Percentiles rank a stretch among this genome's conserved stretches.
Evolutionary conservation across 2,888 invertebrate genomes (phyloP).

Genomic region (Lordiphosa andalusiaca): DNA sequence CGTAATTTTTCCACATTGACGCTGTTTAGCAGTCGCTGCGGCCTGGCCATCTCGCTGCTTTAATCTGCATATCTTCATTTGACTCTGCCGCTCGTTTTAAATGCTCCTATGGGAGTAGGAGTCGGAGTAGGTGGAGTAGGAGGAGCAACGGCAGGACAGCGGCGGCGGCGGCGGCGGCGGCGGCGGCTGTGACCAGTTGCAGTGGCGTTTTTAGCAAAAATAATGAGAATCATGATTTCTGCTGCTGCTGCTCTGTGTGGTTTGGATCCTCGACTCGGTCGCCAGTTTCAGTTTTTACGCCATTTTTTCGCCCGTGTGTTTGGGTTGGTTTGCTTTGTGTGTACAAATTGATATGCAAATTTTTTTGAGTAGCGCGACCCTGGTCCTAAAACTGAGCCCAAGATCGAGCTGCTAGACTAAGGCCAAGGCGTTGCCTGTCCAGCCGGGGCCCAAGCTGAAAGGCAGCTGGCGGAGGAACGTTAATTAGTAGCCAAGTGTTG

Average conservation of each 20-base stretch:
- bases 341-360: slow-evolving; percentile 76
- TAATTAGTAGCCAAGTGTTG: slow-evolving; percentile 62
- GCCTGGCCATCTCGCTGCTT: slow-evolving; percentile 63
- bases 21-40: slow-evolving; percentile 45
- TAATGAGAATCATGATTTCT: slow-evolving; percentile 79
- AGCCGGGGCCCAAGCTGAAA: slow-evolving; percentile 25
- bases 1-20: slow-evolving; percentile 78
- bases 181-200: slow-evolving; percentile 3
- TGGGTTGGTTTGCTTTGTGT: slow-evolving; percentile 39
- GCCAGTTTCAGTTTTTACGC: slow-evolving; percentile 63
- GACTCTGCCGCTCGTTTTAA: slow-evolving; percentile 58
- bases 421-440: slow-evolving; percentile 3
- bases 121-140: neutral
- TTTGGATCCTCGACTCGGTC: slow-evolving; percentile 11
- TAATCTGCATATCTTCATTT: slow-evolving; percentile 80
- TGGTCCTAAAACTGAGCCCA: slow-evolving; percentile 3
- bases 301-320: slow-evolving; percentile 32
- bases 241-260: slow-evolving; percentile 49
- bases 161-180: neutral
- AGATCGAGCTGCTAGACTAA: slow-evolving; percentile 16
- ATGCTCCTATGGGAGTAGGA: slow-evolving; percentile 36
- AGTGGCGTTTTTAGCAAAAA: slow-evolving; percentile 64
- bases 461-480: slow-evolving; percentile 43
- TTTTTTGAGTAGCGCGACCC: slow-evolving; percentile 51
- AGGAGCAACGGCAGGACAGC: slow-evolving; percentile 2